Evolutionary conservation across 1,140 invertebrate genomes (phyloP).

Genomic region (Dolichoris vasculosae): DNA sequence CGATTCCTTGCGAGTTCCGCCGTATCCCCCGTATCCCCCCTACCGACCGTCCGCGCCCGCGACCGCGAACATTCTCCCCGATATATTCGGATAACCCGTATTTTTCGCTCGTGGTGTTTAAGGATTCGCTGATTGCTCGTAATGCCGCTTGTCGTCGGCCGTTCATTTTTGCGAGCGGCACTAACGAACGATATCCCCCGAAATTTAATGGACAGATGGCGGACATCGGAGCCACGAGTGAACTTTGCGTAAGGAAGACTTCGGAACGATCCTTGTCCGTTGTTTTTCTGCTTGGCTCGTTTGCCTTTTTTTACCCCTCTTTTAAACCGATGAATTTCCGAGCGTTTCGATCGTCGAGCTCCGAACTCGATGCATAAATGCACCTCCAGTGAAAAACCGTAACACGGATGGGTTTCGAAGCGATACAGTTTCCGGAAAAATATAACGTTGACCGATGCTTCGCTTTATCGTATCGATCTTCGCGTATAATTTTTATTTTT

Average conservation of each 20-base stretch:
- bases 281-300: background rate
- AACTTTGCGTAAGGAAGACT: background rate
- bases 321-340: background rate
- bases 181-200: constrained; percentile 25
- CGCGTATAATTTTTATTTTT: too few relatives aligned
- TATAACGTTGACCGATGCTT: background rate
- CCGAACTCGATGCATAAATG: background rate
- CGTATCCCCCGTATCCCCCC: too few relatives aligned
- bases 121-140: constrained; percentile 15
- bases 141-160: constrained; percentile 17
- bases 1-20: background rate
- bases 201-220: constrained; percentile 31
- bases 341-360: background rate
- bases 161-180: background rate
- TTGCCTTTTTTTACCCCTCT: background rate
- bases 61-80: background rate
- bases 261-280: too few relatives aligned
- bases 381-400: background rate
- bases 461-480: too few relatives aligned
- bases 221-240: background rate
- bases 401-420: background rate
- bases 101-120: background rate
- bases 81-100: constrained; percentile 1
- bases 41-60: background rate
- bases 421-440: background rate